These are phyloP conservation scores for Polyommatus iphigenia DNA, from an alignment of 2,888 invertebrate genomes.

Conservation along the genomic window DNA sequence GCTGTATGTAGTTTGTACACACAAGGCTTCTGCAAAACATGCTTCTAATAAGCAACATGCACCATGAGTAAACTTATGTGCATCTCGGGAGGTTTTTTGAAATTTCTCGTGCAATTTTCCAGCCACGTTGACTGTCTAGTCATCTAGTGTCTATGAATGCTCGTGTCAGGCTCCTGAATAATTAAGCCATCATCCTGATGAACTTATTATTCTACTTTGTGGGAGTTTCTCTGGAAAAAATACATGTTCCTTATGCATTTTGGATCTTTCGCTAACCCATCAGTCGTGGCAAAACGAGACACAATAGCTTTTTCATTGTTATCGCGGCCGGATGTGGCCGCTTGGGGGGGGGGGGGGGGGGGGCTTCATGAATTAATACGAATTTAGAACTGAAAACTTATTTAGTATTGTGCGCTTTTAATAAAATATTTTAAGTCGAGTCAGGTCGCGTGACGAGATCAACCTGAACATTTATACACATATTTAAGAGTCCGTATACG, in stretches of 20 bases:
- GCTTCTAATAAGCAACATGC: neutral
- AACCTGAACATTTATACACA: too few relatives aligned
- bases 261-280: neutral
- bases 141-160: neutral
- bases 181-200: conserved; percentile 19
- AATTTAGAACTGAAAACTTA: too few relatives aligned
- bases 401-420: too few relatives aligned
- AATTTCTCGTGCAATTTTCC: conserved; percentile 1
- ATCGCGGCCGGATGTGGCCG: too few relatives aligned
- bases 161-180: conserved; percentile 3
- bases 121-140: conserved; percentile 6
- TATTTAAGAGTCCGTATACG: too few relatives aligned
- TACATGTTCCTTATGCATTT: neutral
- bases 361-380: too few relatives aligned
- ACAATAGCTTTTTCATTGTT: too few relatives aligned
- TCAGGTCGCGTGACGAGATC: too few relatives aligned
- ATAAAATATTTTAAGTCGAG: too few relatives aligned
- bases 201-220: conserved; percentile 7
- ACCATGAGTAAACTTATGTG: neutral
- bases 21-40: neutral
- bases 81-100: neutral
- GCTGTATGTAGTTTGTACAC: neutral
- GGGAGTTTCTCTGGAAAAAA: neutral
- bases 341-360: too few relatives aligned
- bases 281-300: too few relatives aligned